Evolutionary conservation across 2,888 invertebrate genomes (phyloP), one percentile per base, ranked within the genome.

Genomic region (Apeira syringaria): DNA sequence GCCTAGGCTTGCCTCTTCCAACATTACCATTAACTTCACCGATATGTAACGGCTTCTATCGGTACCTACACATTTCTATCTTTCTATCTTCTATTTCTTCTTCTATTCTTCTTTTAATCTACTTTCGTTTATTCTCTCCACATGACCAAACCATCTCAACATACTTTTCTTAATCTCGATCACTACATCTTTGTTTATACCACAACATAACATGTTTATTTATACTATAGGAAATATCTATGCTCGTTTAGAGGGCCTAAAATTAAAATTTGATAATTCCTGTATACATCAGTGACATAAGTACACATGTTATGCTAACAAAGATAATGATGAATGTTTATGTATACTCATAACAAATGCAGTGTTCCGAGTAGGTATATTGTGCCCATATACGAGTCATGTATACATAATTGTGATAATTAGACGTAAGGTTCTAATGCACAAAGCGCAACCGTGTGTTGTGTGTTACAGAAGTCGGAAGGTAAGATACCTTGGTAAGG

Each of bases 291-390:
- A 30, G 5, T 20, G 13, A 12, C 10, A 28, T 38, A 27, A 28
- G 3, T 15, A 15, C 15, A 4, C 15, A 15, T 15, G n/a, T n/a
- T n/a, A 15, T 15, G 18, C 24, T 44, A 40, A 44, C 39, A 39
- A 50, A 40, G 33, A 36, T 50, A 35, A 36, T 34, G 30, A 41
- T 26, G 7, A n/a, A 13, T 20, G 31, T 43, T 31, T 34, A 42
- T 30, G 30, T 43, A 48, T 27, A 40, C 44, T 33, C 39, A 30
- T 39, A 39, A 45, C 24, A 17, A 41, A 47, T 31, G 30, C 30
- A 29, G 31, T 30, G 33, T 27, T 28, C 8, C 3, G 2, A 22
- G n/a, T n/a, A n/a, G n/a, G 30, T 20, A 11, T 6, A 24, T 7
- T 9, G 24, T 9, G 9, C 7, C n/a, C n/a, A n/a, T n/a, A n/a